Evolutionary conservation across 2,113 vertebrate species (phyloP).

Genomic region (Zosterops japonicus): DNA sequence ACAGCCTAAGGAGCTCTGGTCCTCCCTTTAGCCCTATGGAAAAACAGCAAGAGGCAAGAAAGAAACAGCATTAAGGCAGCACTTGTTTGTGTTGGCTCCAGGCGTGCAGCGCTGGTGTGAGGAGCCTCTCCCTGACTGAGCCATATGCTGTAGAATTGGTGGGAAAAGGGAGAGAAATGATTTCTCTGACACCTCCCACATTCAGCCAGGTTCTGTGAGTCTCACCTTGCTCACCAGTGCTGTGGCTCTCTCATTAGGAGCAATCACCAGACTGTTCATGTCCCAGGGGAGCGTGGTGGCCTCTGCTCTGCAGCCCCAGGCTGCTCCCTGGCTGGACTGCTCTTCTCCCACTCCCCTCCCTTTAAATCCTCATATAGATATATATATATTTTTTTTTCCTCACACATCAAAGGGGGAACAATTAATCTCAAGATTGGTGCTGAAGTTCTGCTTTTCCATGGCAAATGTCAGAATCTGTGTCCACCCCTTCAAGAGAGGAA

Average conservation of each 20-base stretch:
- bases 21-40: background rate
- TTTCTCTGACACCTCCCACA: background rate
- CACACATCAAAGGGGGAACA: background rate
- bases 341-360: background rate
- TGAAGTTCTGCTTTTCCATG: background rate
- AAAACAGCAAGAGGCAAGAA: background rate
- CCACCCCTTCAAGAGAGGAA: background rate
- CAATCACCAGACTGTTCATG: background rate
- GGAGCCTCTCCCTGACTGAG: background rate
- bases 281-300: background rate
- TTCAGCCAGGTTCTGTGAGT: background rate
- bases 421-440: background rate
- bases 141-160: background rate
- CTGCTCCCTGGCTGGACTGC: background rate
- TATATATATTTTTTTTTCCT: background rate
- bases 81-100: background rate
- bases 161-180: background rate
- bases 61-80: background rate
- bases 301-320: background rate
- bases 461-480: background rate
- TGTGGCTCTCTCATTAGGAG: conserved; percentile 12
- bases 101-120: fast-evolving
- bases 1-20: background rate
- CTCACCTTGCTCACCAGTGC: background rate
- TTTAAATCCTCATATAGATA: background rate